Evolutionary conservation across 2,797 vertebrate genomes (phyloP), one percentile per base, ranked within the genome.

Genomic region (Morus bassanus): DNA sequence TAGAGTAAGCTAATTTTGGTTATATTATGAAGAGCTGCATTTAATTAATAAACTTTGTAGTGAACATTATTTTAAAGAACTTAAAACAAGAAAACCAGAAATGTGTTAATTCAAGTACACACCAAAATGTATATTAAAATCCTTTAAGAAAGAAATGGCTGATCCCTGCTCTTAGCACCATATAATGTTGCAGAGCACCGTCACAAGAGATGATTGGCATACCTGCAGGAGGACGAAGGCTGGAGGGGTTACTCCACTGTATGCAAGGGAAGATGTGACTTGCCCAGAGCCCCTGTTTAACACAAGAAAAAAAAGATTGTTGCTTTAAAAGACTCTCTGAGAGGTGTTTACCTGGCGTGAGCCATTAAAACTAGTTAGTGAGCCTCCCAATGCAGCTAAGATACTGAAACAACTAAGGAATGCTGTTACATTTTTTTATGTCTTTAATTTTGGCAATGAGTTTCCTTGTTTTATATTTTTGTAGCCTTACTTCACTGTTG

Each of bases 291-390:
- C 82, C 39, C 72, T 85, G 57, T 11, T 72, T 72, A 41, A 51
- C 41, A 15, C 6, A 37, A 48, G 18, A 18, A 78, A 81, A 64
- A 45, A 65, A 88, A 67, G 7, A 2, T 27, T 54, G 3, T 7
- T 92, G 31, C 39, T 91, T 61, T 81, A 27, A 88, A 89, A 89
- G 41, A 59, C 37, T 91, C 68, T 63, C 37, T 80, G 59, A 88
- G 72, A 80, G 33, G 3, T 31, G 25, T 28, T 87, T 76, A 45
- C 35, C 41, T 1, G 2, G 11, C 21, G 22, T 79, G 19, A 89
- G 27, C 39, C 33, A 35, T 77, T 80, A 93, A 95, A 82, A 59
- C 1, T 6, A 18, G 18, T 51, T 64, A 72, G 69, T 21, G n/a
- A 88, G 53, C 56, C 28, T 84, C 61, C n/a, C 37, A 48, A 17